phyloP scores from a whole-genome alignment of 2,113 vertebrate genomes.

The Calyptomena viridis region DNA sequence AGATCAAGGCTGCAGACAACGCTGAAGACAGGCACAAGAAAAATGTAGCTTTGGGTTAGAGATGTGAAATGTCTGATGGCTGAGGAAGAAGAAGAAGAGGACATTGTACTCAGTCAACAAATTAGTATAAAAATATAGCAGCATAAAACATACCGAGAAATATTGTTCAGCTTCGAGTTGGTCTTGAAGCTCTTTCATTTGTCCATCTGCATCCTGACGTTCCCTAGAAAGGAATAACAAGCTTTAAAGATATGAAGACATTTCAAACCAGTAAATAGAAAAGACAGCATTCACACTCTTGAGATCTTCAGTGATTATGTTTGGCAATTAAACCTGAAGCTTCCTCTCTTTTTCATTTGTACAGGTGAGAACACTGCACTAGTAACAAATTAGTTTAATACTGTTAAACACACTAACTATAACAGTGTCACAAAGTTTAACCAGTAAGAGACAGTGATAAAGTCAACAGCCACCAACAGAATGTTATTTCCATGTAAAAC shows the following conservation, averaged over 20 bases:
- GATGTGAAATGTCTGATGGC: not conserved
- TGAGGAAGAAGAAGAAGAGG: not conserved
- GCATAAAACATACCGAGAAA: constrained; percentile 87
- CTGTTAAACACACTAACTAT: not conserved
- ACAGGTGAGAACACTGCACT: not conserved
- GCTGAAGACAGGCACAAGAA: not conserved
- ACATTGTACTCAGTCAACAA: not conserved
- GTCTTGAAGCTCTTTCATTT: constrained; percentile 98
- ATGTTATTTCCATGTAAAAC: not conserved
- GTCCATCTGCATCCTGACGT: constrained; percentile 93
- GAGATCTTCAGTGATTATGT: not conserved
- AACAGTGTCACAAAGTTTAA: not conserved
- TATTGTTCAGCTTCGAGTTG: constrained; percentile 98
- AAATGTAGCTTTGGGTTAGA: not conserved
- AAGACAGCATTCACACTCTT: not conserved
- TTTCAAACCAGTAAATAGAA: not conserved
- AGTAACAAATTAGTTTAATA: not conserved
- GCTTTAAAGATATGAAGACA: not conserved
- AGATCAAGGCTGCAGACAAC: not conserved
- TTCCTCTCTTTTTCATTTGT: not conserved
- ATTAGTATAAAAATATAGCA: not conserved
- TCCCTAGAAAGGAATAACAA: constrained; percentile 78
- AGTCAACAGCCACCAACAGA: not conserved
- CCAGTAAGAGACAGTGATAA: not conserved
- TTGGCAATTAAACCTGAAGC: not conserved